These are phyloP conservation scores for Psittacula cyanocephala DNA, from an alignment of 2,113 vertebrate genomes.

Conservation along the genomic window DNA sequence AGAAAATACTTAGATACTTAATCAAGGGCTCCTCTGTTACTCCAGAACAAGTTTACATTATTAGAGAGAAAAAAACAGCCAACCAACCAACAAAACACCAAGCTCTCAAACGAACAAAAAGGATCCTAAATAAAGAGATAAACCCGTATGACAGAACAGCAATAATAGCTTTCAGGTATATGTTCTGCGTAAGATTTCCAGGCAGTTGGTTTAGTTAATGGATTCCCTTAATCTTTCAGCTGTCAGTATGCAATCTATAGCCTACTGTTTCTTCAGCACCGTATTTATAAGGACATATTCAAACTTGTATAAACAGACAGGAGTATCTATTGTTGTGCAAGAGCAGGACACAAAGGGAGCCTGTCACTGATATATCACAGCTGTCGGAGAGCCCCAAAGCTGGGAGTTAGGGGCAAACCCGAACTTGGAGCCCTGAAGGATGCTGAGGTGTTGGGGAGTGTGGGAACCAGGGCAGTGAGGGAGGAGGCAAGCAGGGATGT, in stretches of 20 bases:
- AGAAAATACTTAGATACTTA: slow-evolving; percentile 69
- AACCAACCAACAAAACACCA: neutral
- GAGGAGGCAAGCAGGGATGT: neutral
- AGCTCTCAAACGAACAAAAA: slow-evolving; percentile 38
- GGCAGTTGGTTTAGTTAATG: slow-evolving; percentile 68
- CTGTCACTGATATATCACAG: slow-evolving; percentile 67
- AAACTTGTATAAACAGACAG: slow-evolving; percentile 72
- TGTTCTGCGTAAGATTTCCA: slow-evolving; percentile 65
- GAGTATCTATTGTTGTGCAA: slow-evolving; percentile 65
- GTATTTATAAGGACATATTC: slow-evolving; percentile 68
- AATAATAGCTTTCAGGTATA: slow-evolving; percentile 65
- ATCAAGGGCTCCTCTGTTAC: slow-evolving; percentile 68
- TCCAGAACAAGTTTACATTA: slow-evolving; percentile 63
- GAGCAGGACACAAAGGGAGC: slow-evolving; percentile 60
- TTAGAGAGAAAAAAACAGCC: neutral
- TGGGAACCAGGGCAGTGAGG: neutral
- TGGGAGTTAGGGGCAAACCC: neutral
- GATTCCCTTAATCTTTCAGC: slow-evolving; percentile 71
- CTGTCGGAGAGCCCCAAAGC: slow-evolving; percentile 26
- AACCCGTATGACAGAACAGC: slow-evolving; percentile 51
- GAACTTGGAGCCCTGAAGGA: neutral
- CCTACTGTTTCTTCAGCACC: slow-evolving; percentile 62
- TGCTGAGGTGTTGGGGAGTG: neutral
- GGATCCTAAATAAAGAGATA: slow-evolving; percentile 65
- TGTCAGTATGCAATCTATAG: slow-evolving; percentile 61